These are phyloP conservation scores for Manis pentadactyla DNA, from an alignment of 2,797 vertebrate genomes.

Conservation along the genomic window DNA sequence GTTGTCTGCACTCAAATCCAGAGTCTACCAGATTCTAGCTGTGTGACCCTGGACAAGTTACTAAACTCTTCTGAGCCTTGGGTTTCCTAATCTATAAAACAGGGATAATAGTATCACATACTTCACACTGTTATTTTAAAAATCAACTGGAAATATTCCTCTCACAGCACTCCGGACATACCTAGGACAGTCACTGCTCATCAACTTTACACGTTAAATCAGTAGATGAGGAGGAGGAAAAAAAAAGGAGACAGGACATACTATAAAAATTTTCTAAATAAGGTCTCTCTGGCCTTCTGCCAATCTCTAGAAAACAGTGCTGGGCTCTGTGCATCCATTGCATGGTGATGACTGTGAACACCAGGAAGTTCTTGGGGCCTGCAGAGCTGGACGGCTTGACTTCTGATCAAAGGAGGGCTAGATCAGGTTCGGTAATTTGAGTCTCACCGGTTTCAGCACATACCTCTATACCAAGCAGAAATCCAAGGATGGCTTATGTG, in stretches of 20 bases:
- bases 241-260: not conserved
- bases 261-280: not conserved
- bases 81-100: not conserved
- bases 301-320: not conserved
- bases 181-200: not conserved
- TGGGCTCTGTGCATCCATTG: not conserved
- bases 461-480: not conserved
- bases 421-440: rapidly evolving
- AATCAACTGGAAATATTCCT: not conserved
- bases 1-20: not conserved
- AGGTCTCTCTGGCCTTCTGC: not conserved
- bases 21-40: not conserved
- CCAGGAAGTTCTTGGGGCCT: not conserved
- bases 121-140: not conserved
- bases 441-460: not conserved
- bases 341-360: rapidly evolving
- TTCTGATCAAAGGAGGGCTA: not conserved
- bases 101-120: not conserved
- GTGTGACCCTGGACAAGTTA: not conserved
- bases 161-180: not conserved
- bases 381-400: rapidly evolving
- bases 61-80: not conserved
- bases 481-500: rapidly evolving
- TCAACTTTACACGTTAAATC: not conserved
- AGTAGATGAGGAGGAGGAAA: not conserved